Evolutionary conservation across 2,113 vertebrate genomes (phyloP), one percentile per base, ranked within the genome.

Genomic region (Rattus rattus): DNA sequence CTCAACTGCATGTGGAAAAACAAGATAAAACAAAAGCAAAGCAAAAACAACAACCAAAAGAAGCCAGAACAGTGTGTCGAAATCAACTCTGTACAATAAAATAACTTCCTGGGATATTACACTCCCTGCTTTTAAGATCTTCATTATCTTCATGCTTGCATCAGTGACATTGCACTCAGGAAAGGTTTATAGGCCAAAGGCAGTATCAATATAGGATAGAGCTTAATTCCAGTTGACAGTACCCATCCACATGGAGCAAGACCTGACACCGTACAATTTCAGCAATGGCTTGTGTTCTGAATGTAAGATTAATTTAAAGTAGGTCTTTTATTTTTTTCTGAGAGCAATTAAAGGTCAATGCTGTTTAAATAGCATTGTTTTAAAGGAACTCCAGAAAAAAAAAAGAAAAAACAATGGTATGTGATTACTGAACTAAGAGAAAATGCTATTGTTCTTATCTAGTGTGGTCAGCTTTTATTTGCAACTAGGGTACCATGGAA

Each of bases 281-380:
- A 96, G n/a, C 86, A 92, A 47, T 54, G 80, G 92, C 81, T 88
- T 76, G 65, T 30, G 65, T 94, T 94, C 59, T 67, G 33, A 70
- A 86, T 61, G 49, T 36, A 96, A 80, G 92, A 90, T 81, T 94
- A 81, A 97, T 97, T 94, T 43, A 33, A 95, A 92, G 84, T 96
- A 96, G 20, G 92, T 13, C 30, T 69, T 96, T 96, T 36, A 33
- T 56, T 69, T 28, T 10, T 69, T 33, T 95, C 91, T 95, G 73
- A 92, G 92, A 95, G 92, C 67, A 63, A 49, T 94, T 96, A 91
- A 14, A 85, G n/a, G 96, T 76, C 81, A 91, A 72, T 20, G 26
- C 65, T 95, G 89, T 63, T 47, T 97, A 77, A 87, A 85, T 92
- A 75, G 19, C 26, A n/a, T 69, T 26, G 56, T 33, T 88, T 88